Percentiles rank a stretch among this genome's conserved stretches.
These are phyloP conservation scores for Luffia ferchaultella DNA, from an alignment of 2,888 invertebrate genomes.

Conservation along the genomic window DNA sequence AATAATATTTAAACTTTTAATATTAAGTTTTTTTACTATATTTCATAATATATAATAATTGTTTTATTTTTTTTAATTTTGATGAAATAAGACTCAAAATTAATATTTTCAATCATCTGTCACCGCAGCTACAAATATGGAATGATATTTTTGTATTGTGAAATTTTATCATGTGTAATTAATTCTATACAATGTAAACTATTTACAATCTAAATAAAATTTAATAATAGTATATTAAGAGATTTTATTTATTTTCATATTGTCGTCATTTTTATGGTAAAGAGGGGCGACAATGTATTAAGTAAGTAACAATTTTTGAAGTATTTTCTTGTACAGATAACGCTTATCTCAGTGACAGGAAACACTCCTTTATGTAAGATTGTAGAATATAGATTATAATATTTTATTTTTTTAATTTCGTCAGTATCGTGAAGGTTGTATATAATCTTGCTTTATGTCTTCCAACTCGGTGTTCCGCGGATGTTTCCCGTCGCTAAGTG, in stretches of 20 bases:
- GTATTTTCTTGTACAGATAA: neutral
- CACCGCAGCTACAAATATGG: slow-evolving; percentile 3
- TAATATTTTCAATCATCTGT: slow-evolving; percentile 6
- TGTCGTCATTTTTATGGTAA: neutral
- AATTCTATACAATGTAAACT: neutral
- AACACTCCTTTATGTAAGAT: slow-evolving; percentile 38
- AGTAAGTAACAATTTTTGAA: slow-evolving; percentile 7
- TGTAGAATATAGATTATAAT: slow-evolving; percentile 11
- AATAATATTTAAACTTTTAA: slow-evolving; percentile 6
- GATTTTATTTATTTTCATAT: neutral
- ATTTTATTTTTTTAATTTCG: slow-evolving; percentile 14
- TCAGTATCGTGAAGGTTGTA: slow-evolving; percentile 6
- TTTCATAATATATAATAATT: slow-evolving; percentile 15
- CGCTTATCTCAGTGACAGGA: slow-evolving; percentile 50
- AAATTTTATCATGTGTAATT: slow-evolving; percentile 46
- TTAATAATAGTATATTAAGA: slow-evolving; percentile 2
- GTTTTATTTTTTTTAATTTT: slow-evolving; percentile 8
- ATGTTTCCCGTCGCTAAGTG: slow-evolving; percentile 63
- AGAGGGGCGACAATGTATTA: neutral
- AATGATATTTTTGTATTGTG: slow-evolving; percentile 52
- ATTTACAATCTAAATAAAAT: slow-evolving; percentile 5
- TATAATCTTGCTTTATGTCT: neutral
- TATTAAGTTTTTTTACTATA: neutral
- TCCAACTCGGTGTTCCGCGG: slow-evolving; percentile 21
- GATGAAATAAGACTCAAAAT: neutral